Conservation (phyloP, 1,140 invertebrate species). For the Macrobrachium rosenbergii region DNA sequence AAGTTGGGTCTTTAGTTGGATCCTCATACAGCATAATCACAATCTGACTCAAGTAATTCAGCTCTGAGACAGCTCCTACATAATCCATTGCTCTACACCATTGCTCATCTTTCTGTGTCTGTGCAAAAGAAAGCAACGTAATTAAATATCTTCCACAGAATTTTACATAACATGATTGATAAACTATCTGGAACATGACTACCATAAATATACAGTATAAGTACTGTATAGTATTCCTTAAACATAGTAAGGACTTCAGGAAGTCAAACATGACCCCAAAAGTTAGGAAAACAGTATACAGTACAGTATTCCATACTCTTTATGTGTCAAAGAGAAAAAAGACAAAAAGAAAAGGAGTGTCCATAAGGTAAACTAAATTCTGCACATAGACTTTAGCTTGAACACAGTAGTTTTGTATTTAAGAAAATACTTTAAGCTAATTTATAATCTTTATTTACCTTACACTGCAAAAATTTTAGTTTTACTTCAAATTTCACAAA, state of each 20-base stretch:
- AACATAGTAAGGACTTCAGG: too few relatives aligned
- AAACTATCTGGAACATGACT: too few relatives aligned
- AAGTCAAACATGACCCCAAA: too few relatives aligned
- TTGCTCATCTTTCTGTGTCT: constrained; percentile 92
- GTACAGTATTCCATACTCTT: too few relatives aligned
- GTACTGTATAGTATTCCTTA: too few relatives aligned
- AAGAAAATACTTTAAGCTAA: too few relatives aligned
- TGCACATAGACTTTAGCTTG: neutral
- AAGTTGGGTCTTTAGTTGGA: constrained; percentile 92
- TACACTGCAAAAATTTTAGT: too few relatives aligned
- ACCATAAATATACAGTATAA: too few relatives aligned
- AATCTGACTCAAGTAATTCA: constrained; percentile 99
- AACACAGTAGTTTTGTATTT: neutral
- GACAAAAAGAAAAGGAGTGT: neutral
- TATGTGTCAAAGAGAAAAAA: neutral
- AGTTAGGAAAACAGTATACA: too few relatives aligned
- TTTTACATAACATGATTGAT: too few relatives aligned
- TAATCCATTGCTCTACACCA: constrained; percentile 99
- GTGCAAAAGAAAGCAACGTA: constrained; percentile 17
- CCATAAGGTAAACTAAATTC: neutral
- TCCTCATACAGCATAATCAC: constrained; percentile 99
- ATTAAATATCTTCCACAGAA: neutral
- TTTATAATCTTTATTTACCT: too few relatives aligned
- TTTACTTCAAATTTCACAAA: too few relatives aligned
- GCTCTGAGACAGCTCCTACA: constrained; percentile 95